Evolutionary conservation across 2,113 vertebrate species (phyloP).

Genomic region (Acinonyx jubatus): DNA sequence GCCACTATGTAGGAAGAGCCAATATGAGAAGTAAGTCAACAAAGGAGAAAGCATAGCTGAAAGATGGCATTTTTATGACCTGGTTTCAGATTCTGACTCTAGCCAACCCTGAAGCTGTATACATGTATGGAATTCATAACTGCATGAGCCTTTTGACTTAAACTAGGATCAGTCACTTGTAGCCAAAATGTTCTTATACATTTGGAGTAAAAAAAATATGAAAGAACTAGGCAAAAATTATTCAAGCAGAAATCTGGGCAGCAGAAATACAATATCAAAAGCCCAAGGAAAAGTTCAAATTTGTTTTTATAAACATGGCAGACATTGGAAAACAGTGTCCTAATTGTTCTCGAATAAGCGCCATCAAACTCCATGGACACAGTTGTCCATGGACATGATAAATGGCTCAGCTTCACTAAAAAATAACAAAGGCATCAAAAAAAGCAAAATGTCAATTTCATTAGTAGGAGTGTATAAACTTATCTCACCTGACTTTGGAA

Average conservation of each 20-base stretch:
- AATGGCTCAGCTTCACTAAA: background rate
- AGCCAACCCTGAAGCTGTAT: background rate
- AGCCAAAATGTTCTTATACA: background rate
- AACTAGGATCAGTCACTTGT: background rate
- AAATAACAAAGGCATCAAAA: background rate
- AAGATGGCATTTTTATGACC: background rate
- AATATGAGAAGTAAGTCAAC: background rate
- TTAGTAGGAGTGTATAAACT: background rate
- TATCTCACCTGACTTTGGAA: background rate
- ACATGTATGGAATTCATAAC: background rate
- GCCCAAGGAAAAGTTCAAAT: background rate
- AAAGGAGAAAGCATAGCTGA: constrained; percentile 20
- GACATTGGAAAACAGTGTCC: background rate
- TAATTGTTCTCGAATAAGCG: background rate
- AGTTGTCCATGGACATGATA: too few relatives aligned
- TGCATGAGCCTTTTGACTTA: background rate
- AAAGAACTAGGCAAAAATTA: background rate
- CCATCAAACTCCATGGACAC: background rate
- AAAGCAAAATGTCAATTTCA: constrained; percentile 17
- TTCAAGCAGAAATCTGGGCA: background rate
- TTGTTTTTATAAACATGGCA: constrained; percentile 41
- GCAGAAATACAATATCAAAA: constrained; percentile 22
- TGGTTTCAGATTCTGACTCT: background rate
- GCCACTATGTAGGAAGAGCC: background rate
- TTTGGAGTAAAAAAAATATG: background rate